Base-by-base conservation (phyloP, 2,113 vertebrate genomes). In the Prinia subflava region DNA sequence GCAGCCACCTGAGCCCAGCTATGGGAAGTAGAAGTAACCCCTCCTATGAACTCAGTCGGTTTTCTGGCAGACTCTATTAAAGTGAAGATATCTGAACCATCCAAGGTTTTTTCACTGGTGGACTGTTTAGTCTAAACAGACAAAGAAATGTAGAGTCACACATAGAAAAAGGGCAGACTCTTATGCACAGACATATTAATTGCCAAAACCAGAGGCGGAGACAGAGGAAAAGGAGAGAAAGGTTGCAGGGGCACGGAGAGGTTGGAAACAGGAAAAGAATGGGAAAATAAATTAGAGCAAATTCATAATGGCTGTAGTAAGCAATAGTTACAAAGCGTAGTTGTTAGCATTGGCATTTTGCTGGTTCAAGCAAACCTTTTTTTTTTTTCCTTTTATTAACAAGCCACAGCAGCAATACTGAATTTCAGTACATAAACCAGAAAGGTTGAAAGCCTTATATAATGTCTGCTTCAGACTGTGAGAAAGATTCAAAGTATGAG, bases 21-120 rank as follows among this genome's bases (percentile, higher is more conserved):
- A 94, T 98, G 98, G 81, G 98, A 97, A 95, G 98, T 71, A 84
- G 98, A 96, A 89, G 98, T 97, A 94, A 99, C 98, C 98, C 98
- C 98, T 98, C 98, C 99, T 98, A 99, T 98, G 95, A 98, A 98
- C 81, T 99, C 98, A 96, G 98, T 98, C 30, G 98, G 98, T 96
- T 98, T 98, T 83, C 98, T 97, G 41, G 98, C 97, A 1, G 98
- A 98, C 47, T 98, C 98, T 98, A 98, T 97, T 62, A 98, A 97
- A 97, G 94, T 98, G 98, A 98, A 98, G 98, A 98, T 98, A 94
- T 98, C 98, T 89, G 98, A 98, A 94, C 97, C 98, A 71, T 98
- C 98, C 97, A 98, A 95, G 95, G 97, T 95, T 97, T 98, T 98
- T 96, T 98, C 98, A 92, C 95, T 90, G 79, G 97, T 96, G 86